Conservation (phyloP, 2,888 invertebrate genomes). For the Malachius bipustulatus region DNA sequence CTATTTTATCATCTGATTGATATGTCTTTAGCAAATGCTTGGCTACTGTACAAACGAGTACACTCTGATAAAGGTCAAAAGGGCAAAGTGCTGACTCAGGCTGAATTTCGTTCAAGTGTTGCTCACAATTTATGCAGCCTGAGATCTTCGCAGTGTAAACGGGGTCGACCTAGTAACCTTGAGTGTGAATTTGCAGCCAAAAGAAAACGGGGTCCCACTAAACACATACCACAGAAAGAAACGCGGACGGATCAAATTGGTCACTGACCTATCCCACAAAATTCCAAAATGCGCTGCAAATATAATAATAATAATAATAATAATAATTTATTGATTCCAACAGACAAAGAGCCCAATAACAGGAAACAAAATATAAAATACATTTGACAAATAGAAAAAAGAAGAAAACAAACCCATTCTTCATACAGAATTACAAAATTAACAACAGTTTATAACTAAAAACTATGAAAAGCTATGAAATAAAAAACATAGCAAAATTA, state of each 20-base stretch:
- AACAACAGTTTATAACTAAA: too few species aligned
- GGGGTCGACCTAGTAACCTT: background rate
- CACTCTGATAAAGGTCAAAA: slow-evolving; percentile 2
- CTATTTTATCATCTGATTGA: slow-evolving; percentile 18
- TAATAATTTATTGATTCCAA: too few species aligned
- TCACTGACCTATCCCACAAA: background rate
- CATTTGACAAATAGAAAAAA: too few species aligned
- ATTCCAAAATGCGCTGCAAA: too few species aligned
- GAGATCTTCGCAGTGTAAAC: too few species aligned
- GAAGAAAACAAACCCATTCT: too few species aligned
- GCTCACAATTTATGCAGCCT: slow-evolving; percentile 2
- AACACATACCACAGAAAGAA: slow-evolving; percentile 2
- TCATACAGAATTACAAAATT: too few species aligned
- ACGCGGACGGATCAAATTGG: background rate
- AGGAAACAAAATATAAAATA: too few species aligned
- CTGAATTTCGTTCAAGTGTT: background rate
- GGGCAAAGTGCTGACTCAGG: background rate
- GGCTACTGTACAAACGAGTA: slow-evolving; percentile 9
- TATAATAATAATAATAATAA: too few species aligned
- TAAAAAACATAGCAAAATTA: too few species aligned
- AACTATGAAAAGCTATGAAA: too few species aligned
- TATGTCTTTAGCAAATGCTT: slow-evolving; percentile 16
- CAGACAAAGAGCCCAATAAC: too few species aligned
- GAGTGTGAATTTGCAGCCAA: background rate
- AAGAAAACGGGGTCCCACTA: background rate